A percentile compares a stretch with the other conserved stretches of the same genome.
Evolutionary conservation across 2,888 invertebrate genomes (phyloP).

Genomic region (Amblyjoppa proteus): DNA sequence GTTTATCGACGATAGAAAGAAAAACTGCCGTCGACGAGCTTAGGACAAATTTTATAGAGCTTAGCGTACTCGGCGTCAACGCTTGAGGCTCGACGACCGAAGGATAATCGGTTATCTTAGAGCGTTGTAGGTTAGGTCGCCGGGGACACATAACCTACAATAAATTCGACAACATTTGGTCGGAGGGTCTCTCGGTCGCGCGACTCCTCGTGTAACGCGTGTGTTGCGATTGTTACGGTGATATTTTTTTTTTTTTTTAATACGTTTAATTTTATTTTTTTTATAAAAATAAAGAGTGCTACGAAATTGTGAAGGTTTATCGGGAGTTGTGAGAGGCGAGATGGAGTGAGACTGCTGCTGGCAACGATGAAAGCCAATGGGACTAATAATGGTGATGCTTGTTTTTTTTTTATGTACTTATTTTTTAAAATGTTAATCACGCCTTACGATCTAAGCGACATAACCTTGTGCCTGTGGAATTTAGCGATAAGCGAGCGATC

Average conservation of each 20-base stretch:
- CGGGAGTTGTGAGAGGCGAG: conserved; percentile 71
- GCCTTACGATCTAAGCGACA: not conserved
- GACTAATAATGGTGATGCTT: conserved; percentile 83
- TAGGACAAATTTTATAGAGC: conserved; percentile 7
- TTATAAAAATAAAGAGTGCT: conserved; percentile 29
- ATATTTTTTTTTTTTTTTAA: conserved; percentile 24
- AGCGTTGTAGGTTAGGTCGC: conserved; percentile 82
- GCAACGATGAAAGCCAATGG: conserved; percentile 85
- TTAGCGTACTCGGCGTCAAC: conserved; percentile 27
- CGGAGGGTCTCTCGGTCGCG: not conserved
- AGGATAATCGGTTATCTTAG: conserved; percentile 68
- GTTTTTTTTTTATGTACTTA: conserved; percentile 60
- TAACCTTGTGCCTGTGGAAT: not conserved
- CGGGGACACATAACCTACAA: conserved; percentile 81
- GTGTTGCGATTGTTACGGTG: conserved; percentile 22
- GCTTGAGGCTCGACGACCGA: conserved; percentile 63
- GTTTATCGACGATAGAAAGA: conserved; percentile 37
- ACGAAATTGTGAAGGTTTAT: conserved; percentile 32
- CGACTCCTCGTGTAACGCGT: not conserved
- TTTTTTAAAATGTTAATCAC: not conserved
- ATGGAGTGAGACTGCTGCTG: conserved; percentile 81
- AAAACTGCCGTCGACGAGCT: conserved; percentile 22
- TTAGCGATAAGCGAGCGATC: not conserved
- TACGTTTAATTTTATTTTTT: conserved; percentile 4
- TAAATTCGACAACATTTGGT: conserved; percentile 62